Evolutionary conservation across 2,113 vertebrate species (phyloP), one percentile per base, ranked within the genome.

Genomic region (Phylloscopus trochilus): DNA sequence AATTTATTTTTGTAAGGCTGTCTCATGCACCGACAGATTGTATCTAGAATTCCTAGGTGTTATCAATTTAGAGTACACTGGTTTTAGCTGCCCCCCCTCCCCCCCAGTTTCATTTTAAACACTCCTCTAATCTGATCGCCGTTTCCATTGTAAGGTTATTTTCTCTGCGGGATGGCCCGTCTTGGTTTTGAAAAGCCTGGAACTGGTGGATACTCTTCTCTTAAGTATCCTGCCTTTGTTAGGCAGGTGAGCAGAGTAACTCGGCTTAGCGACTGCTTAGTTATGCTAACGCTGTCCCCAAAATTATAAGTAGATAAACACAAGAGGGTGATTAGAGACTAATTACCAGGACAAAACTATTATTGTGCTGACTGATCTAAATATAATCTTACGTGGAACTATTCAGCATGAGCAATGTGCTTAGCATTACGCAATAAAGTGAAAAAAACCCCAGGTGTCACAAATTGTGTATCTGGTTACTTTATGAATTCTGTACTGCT

Each of bases 321-420:
- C 46, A 55, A 63, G 39, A 68, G n/a, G 14, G 41, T 49, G 85
- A 73, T 31, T 70, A 69, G n/a, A 49, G 11, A 23, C 59, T 73
- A 90, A 96, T 81, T 94, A 90, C 37, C 58, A 67, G 67, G 55
- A 83, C 75, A 80, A 81, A 83, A 88, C 60, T 83, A 33, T 62
- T 53, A 60, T 56, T 78, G 53, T 77, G 85, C 70, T 83, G 83
- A 90, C 62, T 51, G 27, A 74, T 62, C 59, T 77, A 83, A 89
- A 56, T 35, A 47, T 11, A 81, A 74, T 72, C 77, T 47, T 77
- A 67, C 1, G 41, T 83, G 67, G 46, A 74, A 75, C 49, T 87
- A 59, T 37, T 63, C 53, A 76, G 20, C 39, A 58, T 89, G 83
- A 92, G 80, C 89, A 92, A 92, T 11, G 46, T 15, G 35, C 76